These are phyloP conservation scores for Bradypodion pumilum DNA, from an alignment of 2,797 vertebrate species.

Conservation along the genomic window DNA sequence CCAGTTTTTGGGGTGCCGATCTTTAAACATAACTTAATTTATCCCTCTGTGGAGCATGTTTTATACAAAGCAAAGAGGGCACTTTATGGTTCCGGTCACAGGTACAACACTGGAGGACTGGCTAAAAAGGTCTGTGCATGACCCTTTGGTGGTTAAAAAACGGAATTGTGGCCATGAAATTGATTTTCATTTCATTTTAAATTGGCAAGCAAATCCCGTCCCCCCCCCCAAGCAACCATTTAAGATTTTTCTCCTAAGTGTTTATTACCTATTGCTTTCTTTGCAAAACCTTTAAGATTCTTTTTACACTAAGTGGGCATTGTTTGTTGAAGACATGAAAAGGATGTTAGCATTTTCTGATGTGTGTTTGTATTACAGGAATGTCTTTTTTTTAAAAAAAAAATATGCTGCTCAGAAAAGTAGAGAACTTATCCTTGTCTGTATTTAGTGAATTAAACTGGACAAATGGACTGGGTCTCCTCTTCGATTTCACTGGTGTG, in stretches of 20 bases:
- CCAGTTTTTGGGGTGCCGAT: background rate
- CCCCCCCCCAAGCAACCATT: no score
- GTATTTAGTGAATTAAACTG: background rate
- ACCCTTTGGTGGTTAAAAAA: background rate
- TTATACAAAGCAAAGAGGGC: background rate
- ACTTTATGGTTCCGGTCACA: no score
- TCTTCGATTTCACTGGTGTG: background rate
- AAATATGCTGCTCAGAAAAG: background rate
- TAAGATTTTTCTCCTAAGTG: background rate
- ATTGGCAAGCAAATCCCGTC: no score
- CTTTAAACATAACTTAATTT: background rate
- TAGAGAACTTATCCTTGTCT: background rate
- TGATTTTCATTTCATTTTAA: background rate
- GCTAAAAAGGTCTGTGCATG: no score
- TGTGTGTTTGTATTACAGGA: background rate
- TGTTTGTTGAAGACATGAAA: background rate
- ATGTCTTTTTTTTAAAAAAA: no score
- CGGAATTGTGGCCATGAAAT: no score
- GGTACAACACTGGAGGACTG: no score
- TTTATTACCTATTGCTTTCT: background rate
- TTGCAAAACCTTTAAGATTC: background rate
- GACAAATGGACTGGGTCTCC: background rate
- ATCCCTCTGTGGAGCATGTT: background rate
- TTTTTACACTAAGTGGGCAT: constrained; percentile 20
- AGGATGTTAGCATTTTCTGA: background rate